Evolutionary conservation across 2,888 invertebrate species (phyloP).

Genomic region (Vanessa cardui): DNA sequence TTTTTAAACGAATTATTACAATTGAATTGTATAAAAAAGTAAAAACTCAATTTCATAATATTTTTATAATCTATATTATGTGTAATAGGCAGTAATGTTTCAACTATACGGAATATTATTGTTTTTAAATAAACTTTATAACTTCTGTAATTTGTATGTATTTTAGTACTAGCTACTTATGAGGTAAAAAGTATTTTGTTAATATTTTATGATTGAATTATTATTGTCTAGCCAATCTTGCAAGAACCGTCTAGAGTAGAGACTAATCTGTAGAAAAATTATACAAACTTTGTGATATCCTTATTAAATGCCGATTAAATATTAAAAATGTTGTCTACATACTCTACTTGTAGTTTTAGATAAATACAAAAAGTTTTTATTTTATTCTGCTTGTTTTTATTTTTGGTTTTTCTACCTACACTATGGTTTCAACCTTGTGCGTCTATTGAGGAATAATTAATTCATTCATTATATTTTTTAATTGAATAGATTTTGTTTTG

Average conservation of each 20-base stretch:
- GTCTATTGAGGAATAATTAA: no score
- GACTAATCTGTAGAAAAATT: conserved; percentile 41
- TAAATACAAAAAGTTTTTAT: conserved; percentile 55
- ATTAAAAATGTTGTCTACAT: conserved; percentile 42
- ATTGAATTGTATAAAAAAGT: background rate
- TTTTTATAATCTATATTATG: conserved; percentile 7
- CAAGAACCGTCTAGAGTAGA: conserved; percentile 19
- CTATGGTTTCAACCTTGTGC: background rate
- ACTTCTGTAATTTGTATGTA: conserved; percentile 19
- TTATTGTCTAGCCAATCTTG: conserved; percentile 12
- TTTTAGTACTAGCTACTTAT: conserved; percentile 21
- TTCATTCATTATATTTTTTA: no score
- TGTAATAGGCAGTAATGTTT: background rate
- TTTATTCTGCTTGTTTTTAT: conserved; percentile 45
- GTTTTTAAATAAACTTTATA: conserved; percentile 11
- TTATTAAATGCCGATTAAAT: conserved; percentile 12
- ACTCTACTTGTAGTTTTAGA: conserved; percentile 52
- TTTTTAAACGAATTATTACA: background rate
- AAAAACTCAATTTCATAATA: background rate
- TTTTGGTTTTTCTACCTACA: background rate
- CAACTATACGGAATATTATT: background rate
- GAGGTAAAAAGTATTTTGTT: conserved; percentile 23
- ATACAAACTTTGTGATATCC: conserved; percentile 28
- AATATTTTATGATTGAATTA: conserved; percentile 17
- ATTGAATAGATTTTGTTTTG: no score